Percentiles rank a stretch among this genome's conserved stretches.
These are phyloP conservation scores for Oryzias celebensis DNA, from an alignment of 2,113 vertebrate species.

Conservation along the genomic window DNA sequence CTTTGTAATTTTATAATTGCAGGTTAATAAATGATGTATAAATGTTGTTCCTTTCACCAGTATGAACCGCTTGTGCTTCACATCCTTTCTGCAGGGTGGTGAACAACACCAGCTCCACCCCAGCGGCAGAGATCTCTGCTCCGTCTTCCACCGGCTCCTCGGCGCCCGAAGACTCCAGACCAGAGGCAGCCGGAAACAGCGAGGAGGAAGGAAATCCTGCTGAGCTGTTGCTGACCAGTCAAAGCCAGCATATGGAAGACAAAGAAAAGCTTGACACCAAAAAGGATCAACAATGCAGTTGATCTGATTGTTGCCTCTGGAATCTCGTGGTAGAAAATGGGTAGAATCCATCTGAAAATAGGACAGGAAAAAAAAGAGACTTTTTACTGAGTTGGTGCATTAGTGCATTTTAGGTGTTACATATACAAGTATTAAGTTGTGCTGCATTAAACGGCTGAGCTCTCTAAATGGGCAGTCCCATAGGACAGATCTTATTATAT, in stretches of 20 bases:
- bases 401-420: slow-evolving; percentile 76
- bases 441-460: slow-evolving; percentile 74
- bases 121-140: slow-evolving; percentile 54
- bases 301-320: slow-evolving; percentile 53
- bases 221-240: slow-evolving; percentile 59
- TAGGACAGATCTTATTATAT: slow-evolving; percentile 83
- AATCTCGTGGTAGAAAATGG: slow-evolving; percentile 39
- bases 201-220: slow-evolving; percentile 50
- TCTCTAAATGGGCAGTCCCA: slow-evolving; percentile 75
- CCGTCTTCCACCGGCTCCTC: slow-evolving; percentile 59
- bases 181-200: slow-evolving; percentile 56
- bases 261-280: slow-evolving; percentile 74
- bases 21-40: too few relatives aligned
- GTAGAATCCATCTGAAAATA: slow-evolving; percentile 42
- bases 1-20: too few relatives aligned
- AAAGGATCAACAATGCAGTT: slow-evolving; percentile 69
- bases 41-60: too few relatives aligned
- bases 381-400: slow-evolving; percentile 63
- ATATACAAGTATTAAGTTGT: slow-evolving; percentile 77
- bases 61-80: background rate
- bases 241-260: slow-evolving; percentile 57
- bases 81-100: slow-evolving; percentile 78
- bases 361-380: slow-evolving; percentile 60
- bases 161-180: slow-evolving; percentile 45
- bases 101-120: slow-evolving; percentile 70